Conservation (phyloP, 2,888 invertebrate species). For the Pediacus dermestoides region DNA sequence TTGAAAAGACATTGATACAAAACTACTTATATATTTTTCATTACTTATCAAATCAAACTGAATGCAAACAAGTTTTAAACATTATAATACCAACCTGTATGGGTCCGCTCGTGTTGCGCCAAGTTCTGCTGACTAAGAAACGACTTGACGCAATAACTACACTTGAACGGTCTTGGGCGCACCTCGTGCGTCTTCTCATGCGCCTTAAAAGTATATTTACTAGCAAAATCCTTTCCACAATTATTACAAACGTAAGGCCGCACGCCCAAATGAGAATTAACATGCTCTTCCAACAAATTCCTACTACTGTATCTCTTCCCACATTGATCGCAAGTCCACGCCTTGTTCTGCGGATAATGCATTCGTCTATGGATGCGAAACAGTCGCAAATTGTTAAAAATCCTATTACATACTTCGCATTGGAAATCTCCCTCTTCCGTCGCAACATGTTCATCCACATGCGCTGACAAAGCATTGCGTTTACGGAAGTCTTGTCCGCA, state of each 20-base stretch:
- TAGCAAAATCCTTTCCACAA: conserved; percentile 73
- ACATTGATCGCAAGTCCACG: conserved; percentile 64
- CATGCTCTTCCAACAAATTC: conserved; percentile 68
- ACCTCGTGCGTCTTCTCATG: conserved; percentile 70
- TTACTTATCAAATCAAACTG: no score
- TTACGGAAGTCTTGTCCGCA: conserved; percentile 65
- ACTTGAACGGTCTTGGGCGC: conserved; percentile 67
- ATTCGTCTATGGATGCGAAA: conserved; percentile 63
- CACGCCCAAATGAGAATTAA: conserved; percentile 65
- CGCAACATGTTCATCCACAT: conserved; percentile 62
- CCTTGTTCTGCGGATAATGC: conserved; percentile 60
- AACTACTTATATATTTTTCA: no score
- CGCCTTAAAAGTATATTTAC: conserved; percentile 71
- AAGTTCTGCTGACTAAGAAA: conserved; percentile 76
- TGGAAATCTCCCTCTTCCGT: conserved; percentile 62
- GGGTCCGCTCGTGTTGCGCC: conserved; percentile 70
- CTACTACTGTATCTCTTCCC: conserved; percentile 66
- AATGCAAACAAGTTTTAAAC: no score
- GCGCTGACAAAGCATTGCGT: conserved; percentile 60
- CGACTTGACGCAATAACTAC: conserved; percentile 64
- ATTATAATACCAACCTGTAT: conserved; percentile 52
- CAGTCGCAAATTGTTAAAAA: conserved; percentile 59
- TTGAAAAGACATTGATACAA: no score
- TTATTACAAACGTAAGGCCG: conserved; percentile 63
- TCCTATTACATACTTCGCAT: conserved; percentile 61